These are phyloP conservation scores for Aromia moschata DNA, from an alignment of 2,888 invertebrate species.

Conservation along the genomic window DNA sequence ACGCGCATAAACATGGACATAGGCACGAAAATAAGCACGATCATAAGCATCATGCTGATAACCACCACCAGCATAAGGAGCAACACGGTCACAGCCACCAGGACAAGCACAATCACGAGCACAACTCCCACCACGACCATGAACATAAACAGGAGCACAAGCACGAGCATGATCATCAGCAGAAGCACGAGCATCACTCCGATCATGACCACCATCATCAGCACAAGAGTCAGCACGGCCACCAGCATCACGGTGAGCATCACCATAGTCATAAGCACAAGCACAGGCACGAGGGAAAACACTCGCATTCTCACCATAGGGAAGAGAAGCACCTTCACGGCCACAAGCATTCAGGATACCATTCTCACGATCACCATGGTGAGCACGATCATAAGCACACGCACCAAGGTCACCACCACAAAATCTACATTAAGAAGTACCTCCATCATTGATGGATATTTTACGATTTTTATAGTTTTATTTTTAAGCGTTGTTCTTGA, in stretches of 20 bases:
- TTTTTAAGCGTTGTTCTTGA: background rate
- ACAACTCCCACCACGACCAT: conserved; percentile 37
- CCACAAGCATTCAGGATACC: conserved; percentile 24
- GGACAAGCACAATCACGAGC: conserved; percentile 39
- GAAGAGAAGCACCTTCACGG: conserved; percentile 34
- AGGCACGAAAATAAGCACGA: conserved; percentile 36
- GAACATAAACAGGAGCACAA: conserved; percentile 39
- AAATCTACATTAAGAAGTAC: conserved; percentile 20
- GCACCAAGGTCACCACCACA: conserved; percentile 29
- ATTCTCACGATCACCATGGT: conserved; percentile 26
- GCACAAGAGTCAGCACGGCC: conserved; percentile 42
- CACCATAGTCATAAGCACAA: conserved; percentile 39
- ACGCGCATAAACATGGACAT: conserved; percentile 37
- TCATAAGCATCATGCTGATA: conserved; percentile 37
- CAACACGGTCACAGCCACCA: conserved; percentile 36
- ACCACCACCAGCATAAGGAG: conserved; percentile 34
- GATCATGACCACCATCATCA: conserved; percentile 43
- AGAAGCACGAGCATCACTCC: conserved; percentile 39
- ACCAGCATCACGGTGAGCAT: conserved; percentile 43
- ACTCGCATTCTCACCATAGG: conserved; percentile 33
- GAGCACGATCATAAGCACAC: conserved; percentile 32
- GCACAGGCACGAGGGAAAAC: conserved; percentile 35
- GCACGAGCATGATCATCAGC: conserved; percentile 35
- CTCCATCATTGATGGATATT: conserved; percentile 6
- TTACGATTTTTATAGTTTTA: background rate